A percentile compares a stretch with the other conserved stretches of the same genome.
phyloP scores from a whole-genome alignment of 2,888 invertebrate genomes.

The Ganaspis brasiliensis region DNA sequence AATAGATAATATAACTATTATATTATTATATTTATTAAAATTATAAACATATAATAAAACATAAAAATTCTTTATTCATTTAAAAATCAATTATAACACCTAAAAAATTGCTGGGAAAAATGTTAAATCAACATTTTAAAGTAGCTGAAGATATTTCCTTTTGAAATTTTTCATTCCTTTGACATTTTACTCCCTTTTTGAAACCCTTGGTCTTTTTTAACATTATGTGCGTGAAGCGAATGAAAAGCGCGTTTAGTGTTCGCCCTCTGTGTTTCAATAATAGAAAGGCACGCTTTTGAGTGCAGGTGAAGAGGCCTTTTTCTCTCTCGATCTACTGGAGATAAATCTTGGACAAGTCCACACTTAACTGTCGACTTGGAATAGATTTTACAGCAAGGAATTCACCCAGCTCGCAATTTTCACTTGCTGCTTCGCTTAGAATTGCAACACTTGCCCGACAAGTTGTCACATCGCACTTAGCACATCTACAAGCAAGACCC shows the following conservation, averaged over 20 bases:
- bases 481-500: constrained; percentile 8
- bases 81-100: no score
- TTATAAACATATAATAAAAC: no score
- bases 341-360: constrained; percentile 59
- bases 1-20: no score
- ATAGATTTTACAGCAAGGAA: constrained; percentile 39
- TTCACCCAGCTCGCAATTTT: constrained; percentile 30
- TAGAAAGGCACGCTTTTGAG: constrained; percentile 78
- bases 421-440: constrained; percentile 37
- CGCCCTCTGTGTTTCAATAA: constrained; percentile 72
- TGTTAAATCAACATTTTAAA: no score
- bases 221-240: constrained; percentile 42
- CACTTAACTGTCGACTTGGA: constrained; percentile 70
- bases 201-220: neutral
- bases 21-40: no score
- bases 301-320: constrained; percentile 49
- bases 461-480: constrained; percentile 31
- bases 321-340: constrained; percentile 37
- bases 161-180: neutral
- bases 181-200: constrained; percentile 1
- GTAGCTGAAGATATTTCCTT: neutral
- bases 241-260: constrained; percentile 62
- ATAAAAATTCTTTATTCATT: no score
- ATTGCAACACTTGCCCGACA: constrained; percentile 37
- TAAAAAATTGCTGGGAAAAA: no score